These are phyloP conservation scores for Furcula furcula DNA, from an alignment of 2,888 invertebrate species.

Conservation along the genomic window DNA sequence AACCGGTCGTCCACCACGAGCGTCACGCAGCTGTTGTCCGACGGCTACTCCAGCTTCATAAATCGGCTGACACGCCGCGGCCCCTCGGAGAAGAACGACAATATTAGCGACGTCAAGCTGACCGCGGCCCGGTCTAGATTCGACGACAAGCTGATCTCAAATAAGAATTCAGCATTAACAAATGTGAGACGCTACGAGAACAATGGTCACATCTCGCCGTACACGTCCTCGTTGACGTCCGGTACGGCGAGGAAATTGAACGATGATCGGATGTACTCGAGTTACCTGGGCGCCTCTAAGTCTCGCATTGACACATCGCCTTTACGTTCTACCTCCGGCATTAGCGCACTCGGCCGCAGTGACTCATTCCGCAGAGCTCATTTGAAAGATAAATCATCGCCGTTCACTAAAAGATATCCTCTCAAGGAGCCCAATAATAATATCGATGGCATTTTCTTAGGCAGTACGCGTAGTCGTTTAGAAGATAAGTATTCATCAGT, in stretches of 20 bases:
- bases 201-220: conserved; percentile 67
- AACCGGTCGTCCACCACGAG: conserved; percentile 89
- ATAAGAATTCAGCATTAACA: conserved; percentile 58
- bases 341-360: conserved; percentile 65
- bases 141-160: conserved; percentile 64
- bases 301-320: conserved; percentile 67
- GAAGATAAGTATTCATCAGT: conserved; percentile 91
- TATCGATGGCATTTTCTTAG: conserved; percentile 66
- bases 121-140: conserved; percentile 57
- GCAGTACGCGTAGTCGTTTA: conserved; percentile 84
- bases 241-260: conserved; percentile 57
- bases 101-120: conserved; percentile 57
- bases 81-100: conserved; percentile 86
- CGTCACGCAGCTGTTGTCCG: conserved; percentile 92
- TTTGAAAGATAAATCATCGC: conserved; percentile 70
- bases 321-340: conserved; percentile 59
- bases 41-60: conserved; percentile 92
- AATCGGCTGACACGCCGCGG: conserved; percentile 90
- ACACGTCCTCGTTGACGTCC: conserved; percentile 57
- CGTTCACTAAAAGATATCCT: conserved; percentile 67
- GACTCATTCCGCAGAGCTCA: conserved; percentile 75
- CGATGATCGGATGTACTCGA: conserved; percentile 66
- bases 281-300: conserved; percentile 64
- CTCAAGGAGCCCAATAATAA: conserved; percentile 75
- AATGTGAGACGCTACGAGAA: conserved; percentile 71